Conservation (phyloP, 2,113 vertebrate species). For the Myiagra hebetior region DNA sequence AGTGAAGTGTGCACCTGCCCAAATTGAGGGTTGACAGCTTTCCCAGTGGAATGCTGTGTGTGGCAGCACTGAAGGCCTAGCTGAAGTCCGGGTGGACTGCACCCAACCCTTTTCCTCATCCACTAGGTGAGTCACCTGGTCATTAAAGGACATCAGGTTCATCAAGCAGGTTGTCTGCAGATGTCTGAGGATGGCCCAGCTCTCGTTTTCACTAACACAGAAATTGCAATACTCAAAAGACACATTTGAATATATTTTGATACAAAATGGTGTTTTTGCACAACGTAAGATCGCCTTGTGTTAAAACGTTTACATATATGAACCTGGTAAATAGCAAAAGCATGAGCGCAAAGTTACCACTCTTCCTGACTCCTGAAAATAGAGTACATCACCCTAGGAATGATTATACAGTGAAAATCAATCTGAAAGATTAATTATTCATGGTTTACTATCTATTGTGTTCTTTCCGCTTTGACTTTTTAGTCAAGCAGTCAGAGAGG, state of each 20-base stretch:
- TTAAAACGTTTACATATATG: not conserved
- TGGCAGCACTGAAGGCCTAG: not conserved
- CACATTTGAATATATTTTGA: not conserved
- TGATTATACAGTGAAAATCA: not conserved
- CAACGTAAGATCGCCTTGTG: not conserved
- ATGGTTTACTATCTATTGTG: not conserved
- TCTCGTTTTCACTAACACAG: not conserved
- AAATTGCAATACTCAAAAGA: not conserved
- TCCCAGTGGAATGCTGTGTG: not conserved
- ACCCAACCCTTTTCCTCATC: not conserved
- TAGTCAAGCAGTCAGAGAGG: not conserved
- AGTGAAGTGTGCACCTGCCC: not conserved
- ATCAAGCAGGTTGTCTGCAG: not conserved
- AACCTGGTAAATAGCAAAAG: not conserved
- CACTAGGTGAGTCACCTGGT: accelerated
- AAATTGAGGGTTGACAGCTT: not conserved
- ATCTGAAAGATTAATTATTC: not conserved
- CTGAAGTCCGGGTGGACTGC: not conserved
- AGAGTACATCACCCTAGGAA: not conserved
- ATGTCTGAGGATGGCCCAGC: not conserved
- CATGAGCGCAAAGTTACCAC: not conserved
- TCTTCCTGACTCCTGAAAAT: not conserved
- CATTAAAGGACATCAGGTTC: not conserved
- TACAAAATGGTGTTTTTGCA: not conserved
- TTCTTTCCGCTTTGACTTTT: not conserved